A percentile compares a stretch with the other conserved stretches of the same genome.
These are phyloP conservation scores for Dromococcyx pavoninus DNA, from an alignment of 2,797 vertebrate species.

Conservation along the genomic window DNA sequence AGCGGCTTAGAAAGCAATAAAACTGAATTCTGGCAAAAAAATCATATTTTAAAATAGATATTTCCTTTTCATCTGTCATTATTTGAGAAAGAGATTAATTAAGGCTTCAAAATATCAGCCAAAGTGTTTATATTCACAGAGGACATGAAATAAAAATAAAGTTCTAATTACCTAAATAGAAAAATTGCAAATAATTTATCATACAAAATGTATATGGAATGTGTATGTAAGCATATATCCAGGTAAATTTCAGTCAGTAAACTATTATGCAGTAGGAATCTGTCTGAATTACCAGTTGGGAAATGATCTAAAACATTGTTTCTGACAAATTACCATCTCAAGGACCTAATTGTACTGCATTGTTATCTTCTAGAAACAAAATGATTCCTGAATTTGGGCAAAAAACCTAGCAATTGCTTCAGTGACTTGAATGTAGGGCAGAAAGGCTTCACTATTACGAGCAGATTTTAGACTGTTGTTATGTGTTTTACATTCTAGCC, in stretches of 20 bases:
- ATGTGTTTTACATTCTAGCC: background rate
- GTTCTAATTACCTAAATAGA: background rate
- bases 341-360: background rate
- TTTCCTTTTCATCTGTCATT: slow-evolving; percentile 8
- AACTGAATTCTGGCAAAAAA: background rate
- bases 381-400: background rate
- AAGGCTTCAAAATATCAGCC: background rate
- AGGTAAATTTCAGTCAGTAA: background rate
- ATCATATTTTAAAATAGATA: background rate
- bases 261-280: background rate
- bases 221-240: background rate
- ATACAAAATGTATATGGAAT: background rate
- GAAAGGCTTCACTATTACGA: background rate
- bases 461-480: background rate
- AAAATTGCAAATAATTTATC: background rate
- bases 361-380: background rate
- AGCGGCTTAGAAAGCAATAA: background rate
- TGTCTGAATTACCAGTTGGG: background rate
- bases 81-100: background rate
- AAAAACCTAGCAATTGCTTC: background rate
- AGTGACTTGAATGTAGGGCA: background rate
- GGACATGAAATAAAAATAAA: background rate
- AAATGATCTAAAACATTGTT: background rate
- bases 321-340: background rate
- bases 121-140: background rate